Conservation (phyloP, 2,888 invertebrate species). For the Chymomyza amoena region DNA sequence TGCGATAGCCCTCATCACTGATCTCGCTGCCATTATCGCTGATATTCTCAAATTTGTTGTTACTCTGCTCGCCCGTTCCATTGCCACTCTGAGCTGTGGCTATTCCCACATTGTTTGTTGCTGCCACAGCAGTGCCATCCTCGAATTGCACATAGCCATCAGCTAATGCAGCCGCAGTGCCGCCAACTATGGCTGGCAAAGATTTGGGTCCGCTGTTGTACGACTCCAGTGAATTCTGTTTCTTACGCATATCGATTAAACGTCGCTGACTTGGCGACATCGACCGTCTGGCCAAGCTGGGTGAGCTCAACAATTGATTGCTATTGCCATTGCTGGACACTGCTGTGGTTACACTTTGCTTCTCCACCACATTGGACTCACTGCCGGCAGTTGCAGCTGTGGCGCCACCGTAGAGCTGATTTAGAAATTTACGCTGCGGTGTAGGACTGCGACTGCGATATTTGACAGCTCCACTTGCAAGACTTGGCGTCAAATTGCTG, state of each 20-base stretch:
- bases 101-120: background rate
- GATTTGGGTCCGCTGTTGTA: constrained; percentile 67
- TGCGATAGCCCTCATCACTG: constrained; percentile 91
- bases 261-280: constrained; percentile 78
- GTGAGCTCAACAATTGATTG: constrained; percentile 53
- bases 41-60: constrained; percentile 81
- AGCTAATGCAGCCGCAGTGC: constrained; percentile 22
- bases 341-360: background rate
- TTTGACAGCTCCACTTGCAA: constrained; percentile 48
- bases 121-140: constrained; percentile 5
- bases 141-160: constrained; percentile 21
- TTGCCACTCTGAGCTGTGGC: background rate
- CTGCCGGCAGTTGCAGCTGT: constrained; percentile 2
- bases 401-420: constrained; percentile 57
- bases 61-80: constrained; percentile 40
- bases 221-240: constrained; percentile 75
- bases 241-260: constrained; percentile 76
- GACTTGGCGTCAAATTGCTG: background rate
- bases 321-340: background rate
- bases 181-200: constrained; percentile 45
- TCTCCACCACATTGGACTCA: background rate
- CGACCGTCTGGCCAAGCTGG: constrained; percentile 74
- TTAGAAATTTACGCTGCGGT: constrained; percentile 79
- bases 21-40: constrained; percentile 91
- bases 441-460: constrained; percentile 80